phyloP scores from a whole-genome alignment of 64 coral and sea anemone species.

The Pocillopora verrucosa region DNA sequence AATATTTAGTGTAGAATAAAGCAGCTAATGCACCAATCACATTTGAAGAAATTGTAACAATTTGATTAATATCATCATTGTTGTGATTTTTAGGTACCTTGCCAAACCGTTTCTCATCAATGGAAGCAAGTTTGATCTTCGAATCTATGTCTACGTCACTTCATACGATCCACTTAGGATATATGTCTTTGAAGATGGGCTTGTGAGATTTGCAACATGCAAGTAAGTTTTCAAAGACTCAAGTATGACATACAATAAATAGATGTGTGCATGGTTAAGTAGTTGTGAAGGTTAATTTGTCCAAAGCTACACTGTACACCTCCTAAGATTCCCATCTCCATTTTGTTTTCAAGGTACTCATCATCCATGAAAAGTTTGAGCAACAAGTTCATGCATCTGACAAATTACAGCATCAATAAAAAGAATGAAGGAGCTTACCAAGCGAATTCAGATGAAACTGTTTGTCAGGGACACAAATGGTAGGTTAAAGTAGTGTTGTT shows the following conservation, averaged over 20 bases:
- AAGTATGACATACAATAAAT: no score
- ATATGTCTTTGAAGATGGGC: constrained; percentile 98
- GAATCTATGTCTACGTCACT: constrained; percentile 92
- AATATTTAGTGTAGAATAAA: no score
- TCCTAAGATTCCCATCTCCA: neutral
- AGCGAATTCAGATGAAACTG: constrained; percentile 84
- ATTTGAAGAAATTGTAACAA: no score
- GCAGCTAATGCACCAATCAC: no score
- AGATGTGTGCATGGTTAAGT: no score
- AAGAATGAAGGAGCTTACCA: constrained; percentile 97
- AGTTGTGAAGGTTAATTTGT: no score
- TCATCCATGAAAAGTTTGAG: constrained; percentile 87
- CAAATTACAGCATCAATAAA: constrained; percentile 99
- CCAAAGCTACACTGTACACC: no score
- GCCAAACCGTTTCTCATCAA: constrained; percentile 97
- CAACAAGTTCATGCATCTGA: constrained; percentile 98
- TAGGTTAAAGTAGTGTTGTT: neutral
- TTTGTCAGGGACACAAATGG: constrained; percentile 99
- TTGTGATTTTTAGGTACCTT: constrained; percentile 67
- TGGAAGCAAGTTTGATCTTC: constrained; percentile 97
- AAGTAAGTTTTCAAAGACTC: constrained; percentile 55
- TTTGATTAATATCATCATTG: neutral
- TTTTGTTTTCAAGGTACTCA: constrained; percentile 59
- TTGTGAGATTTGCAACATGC: constrained; percentile 99
- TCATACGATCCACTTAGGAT: constrained; percentile 94